These are phyloP conservation scores for Aix galericulata DNA, from an alignment of 2,113 vertebrate species.

Conservation along the genomic window DNA sequence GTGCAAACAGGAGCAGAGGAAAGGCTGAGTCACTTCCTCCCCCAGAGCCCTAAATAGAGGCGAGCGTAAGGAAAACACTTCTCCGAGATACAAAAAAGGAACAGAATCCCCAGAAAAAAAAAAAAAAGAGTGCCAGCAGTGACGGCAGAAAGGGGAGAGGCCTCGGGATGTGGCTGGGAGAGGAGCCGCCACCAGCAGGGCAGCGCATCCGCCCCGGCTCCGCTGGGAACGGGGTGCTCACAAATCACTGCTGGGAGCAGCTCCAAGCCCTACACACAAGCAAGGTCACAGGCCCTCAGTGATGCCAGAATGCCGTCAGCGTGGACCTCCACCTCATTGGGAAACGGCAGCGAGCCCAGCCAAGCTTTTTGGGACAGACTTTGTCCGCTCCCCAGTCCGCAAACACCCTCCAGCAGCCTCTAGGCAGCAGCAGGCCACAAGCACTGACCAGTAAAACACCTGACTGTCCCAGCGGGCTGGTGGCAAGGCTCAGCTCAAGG, in stretches of 20 bases:
- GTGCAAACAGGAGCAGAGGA: slow-evolving; percentile 5
- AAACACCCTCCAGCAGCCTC: accelerated
- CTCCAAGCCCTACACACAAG: neutral
- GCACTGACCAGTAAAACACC: neutral
- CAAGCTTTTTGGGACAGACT: neutral
- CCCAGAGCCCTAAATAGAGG: slow-evolving; percentile 42
- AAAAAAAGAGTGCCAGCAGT: neutral
- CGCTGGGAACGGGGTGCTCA: neutral
- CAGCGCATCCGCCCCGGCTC: neutral
- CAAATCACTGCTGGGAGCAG: neutral
- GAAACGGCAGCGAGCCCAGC: accelerated
- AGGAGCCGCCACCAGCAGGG: neutral
- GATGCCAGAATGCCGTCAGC: accelerated
- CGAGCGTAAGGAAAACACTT: neutral
- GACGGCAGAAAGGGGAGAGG: neutral
- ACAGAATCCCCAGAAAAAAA: slow-evolving; percentile 13
- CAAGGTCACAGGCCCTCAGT: accelerated
- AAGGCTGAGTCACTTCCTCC: slow-evolving; percentile 62
- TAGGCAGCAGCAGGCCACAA: neutral
- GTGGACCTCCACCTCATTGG: accelerated
- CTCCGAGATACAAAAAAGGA: slow-evolving; percentile 16
- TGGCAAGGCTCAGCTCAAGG: neutral
- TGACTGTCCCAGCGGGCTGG: neutral
- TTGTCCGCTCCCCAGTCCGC: accelerated
- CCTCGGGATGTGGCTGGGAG: neutral